These are phyloP conservation scores for Anomalospiza imberbis DNA, from an alignment of 2,797 vertebrate genomes.

Conservation along the genomic window DNA sequence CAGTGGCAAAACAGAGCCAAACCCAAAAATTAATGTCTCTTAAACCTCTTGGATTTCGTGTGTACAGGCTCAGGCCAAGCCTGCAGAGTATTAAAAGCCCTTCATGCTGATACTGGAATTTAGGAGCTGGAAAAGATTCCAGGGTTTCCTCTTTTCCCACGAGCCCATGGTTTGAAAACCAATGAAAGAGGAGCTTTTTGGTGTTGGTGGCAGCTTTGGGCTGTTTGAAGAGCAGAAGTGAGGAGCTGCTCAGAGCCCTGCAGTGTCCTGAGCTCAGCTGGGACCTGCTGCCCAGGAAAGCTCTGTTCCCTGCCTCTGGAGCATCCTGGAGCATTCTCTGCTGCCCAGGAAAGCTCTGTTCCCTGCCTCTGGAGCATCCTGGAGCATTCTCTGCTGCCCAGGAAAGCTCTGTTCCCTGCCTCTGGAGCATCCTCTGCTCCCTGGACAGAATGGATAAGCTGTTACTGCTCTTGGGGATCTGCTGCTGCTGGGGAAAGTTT, in stretches of 20 bases:
- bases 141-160: neutral
- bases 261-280: neutral
- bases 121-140: neutral
- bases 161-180: neutral
- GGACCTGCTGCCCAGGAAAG: neutral
- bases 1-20: neutral
- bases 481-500: neutral
- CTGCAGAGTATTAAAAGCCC: neutral
- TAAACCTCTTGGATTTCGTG: neutral
- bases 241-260: neutral
- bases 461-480: neutral
- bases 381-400: neutral
- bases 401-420: fast-evolving
- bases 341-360: neutral
- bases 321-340: too few relatives aligned
- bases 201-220: neutral
- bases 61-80: neutral
- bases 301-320: fast-evolving
- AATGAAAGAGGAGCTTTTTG: neutral
- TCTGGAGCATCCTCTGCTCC: neutral
- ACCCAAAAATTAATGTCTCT: neutral
- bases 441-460: neutral
- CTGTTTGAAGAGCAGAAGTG: neutral
- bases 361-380: neutral
- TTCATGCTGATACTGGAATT: neutral